Evolutionary conservation across 1,140 invertebrate genomes (phyloP).

Genomic region (Glossosoma conforme): DNA sequence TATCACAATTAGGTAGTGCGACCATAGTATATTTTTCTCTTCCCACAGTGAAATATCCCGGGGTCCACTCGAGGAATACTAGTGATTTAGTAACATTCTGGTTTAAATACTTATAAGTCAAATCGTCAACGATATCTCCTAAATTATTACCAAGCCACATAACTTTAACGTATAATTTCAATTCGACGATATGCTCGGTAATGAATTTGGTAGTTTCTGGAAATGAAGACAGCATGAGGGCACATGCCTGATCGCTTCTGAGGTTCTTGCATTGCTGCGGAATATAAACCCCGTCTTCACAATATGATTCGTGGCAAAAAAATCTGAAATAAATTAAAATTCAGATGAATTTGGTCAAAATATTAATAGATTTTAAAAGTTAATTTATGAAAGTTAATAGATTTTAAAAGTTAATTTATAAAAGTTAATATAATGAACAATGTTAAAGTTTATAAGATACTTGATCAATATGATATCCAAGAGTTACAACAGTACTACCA

Average conservation of each 20-base stretch:
- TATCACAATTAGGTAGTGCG: constrained; percentile 53
- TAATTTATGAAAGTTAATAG: no score
- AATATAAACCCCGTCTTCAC: constrained; percentile 54
- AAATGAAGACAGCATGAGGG: constrained; percentile 54
- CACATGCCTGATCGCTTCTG: constrained; percentile 43
- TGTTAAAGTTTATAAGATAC: no score
- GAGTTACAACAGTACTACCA: no score
- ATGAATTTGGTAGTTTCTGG: constrained; percentile 49
- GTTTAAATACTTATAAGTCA: constrained; percentile 39
- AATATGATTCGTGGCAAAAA: constrained; percentile 50
- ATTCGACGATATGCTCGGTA: constrained; percentile 50
- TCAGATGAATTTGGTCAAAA: no score
- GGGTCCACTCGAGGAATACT: constrained; percentile 64
- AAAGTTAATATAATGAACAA: no score
- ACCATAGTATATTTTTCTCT: constrained; percentile 47
- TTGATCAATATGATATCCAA: no score
- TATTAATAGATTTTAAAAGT: no score
- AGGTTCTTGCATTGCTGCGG: constrained; percentile 49
- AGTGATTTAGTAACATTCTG: constrained; percentile 43
- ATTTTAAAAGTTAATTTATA: no score
- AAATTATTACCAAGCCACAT: constrained; percentile 61
- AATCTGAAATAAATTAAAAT: constrained; percentile 40
- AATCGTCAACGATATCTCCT: constrained; percentile 41
- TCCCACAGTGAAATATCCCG: constrained; percentile 58
- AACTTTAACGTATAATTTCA: constrained; percentile 54